Evolutionary conservation across 2,797 vertebrate genomes (phyloP), one percentile per base, ranked within the genome.

Genomic region (Carduelis carduelis): DNA sequence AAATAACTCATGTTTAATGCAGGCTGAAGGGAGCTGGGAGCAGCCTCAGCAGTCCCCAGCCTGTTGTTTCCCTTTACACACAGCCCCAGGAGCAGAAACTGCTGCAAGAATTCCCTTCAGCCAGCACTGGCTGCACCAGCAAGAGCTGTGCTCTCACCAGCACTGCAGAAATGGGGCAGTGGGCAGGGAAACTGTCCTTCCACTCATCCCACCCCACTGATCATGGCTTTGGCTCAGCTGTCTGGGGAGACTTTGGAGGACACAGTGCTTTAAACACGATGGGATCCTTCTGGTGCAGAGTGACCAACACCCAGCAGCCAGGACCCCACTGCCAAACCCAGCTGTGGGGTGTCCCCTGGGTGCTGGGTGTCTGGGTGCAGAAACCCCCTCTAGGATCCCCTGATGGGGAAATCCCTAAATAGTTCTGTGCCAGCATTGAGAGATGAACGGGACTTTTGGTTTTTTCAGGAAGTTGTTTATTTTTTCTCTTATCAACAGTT

Each of bases 201-300:
- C 3, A 3, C 14, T 70, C 32, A 18, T 43, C 11, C 59, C 55
- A 56, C 22, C 55, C 22, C 55, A 24, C 55, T 34, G 55, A 16
- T 11, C 24, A 11, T 1, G 19, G 28, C 43, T 76, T 32, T 89
- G 66, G 70, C 34, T n/a, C 0, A 1, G 1, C 6, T 6, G 1
- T 14, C 26, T 30, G 24, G 16, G 46, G 15, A 35, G 7, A 16
- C 2, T 28, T 20, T 65, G 61, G 35, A 59, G 49, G 18, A 35
- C 30, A 9, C 1, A 0, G 6, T 18, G 52, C 72, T 49, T 49
- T n/a, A 26, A 83, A 11, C 12, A 28, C 26, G 8, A 20, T 5
- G 0, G 0, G 0, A 5, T 27, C 60, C 49, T 39, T 49, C 69
- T 13, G n/a, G 22, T 32, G 12, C 43, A 7, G 30, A 22, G 39